These are phyloP conservation scores for Tapirus indicus DNA, from an alignment of 2,797 vertebrate genomes.

Conservation along the genomic window DNA sequence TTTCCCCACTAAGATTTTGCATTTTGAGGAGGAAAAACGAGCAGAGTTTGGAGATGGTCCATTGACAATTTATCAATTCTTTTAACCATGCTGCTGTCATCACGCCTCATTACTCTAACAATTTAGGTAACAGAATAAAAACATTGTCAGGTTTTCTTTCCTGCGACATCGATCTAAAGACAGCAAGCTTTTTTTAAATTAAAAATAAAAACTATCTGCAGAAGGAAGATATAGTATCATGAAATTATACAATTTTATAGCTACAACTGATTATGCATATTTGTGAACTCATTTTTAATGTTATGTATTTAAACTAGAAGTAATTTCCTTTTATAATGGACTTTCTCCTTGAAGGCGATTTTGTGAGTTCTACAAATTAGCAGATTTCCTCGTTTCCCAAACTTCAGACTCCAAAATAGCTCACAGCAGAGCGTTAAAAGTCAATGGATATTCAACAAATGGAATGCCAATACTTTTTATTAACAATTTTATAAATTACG, in stretches of 20 bases:
- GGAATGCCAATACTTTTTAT: neutral
- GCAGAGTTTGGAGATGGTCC: neutral
- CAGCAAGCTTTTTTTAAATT: neutral
- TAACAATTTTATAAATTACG: neutral
- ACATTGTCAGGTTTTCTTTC: neutral
- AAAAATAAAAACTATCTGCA: neutral
- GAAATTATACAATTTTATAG: neutral
- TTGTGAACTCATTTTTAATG: slow-evolving; percentile 25
- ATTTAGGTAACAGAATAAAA: slow-evolving; percentile 49
- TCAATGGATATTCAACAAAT: slow-evolving; percentile 6
- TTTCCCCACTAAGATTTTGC: neutral
- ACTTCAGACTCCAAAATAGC: neutral
- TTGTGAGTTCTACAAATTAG: neutral
- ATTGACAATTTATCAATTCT: neutral
- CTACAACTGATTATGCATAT: neutral
- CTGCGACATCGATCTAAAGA: neutral
- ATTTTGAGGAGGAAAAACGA: neutral
- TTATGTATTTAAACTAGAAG: neutral
- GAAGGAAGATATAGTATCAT: neutral
- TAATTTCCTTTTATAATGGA: slow-evolving; percentile 11
- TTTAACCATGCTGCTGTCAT: neutral
- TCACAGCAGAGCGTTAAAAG: slow-evolving; percentile 38
- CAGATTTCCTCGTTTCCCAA: neutral
- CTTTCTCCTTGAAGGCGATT: neutral
- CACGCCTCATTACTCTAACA: slow-evolving; percentile 22